Percentiles rank a stretch among this genome's conserved stretches.
Conservation (phyloP, 2,888 invertebrate genomes). For the Cephonodes hylas region DNA sequence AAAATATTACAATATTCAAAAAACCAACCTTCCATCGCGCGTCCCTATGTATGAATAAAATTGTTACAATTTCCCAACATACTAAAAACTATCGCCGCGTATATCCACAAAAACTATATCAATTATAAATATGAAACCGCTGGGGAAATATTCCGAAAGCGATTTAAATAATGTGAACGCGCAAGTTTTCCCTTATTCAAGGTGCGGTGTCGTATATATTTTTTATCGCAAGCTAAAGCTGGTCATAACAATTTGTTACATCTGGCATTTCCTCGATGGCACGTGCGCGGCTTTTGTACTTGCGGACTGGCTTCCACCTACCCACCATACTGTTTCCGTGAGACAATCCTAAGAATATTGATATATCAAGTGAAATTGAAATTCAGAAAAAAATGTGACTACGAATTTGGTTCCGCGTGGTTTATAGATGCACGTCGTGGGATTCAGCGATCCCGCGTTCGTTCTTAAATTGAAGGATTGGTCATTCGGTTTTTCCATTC, state of each 20-base stretch:
- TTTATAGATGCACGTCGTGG: too few relatives aligned
- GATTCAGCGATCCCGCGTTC: too few relatives aligned
- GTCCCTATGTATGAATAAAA: too few relatives aligned
- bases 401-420: too few relatives aligned
- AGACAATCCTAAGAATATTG: not conserved
- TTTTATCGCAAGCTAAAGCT: slow-evolving; percentile 24
- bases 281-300: slow-evolving; percentile 21
- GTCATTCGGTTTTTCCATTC: too few relatives aligned
- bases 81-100: too few relatives aligned
- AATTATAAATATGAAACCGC: not conserved
- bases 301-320: not conserved
- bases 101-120: too few relatives aligned
- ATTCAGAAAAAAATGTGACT: too few relatives aligned
- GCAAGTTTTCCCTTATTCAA: slow-evolving; percentile 3
- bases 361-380: not conserved
- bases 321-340: not conserved
- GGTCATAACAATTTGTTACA: slow-evolving; percentile 31
- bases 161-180: slow-evolving; percentile 3
- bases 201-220: slow-evolving; percentile 12
- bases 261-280: slow-evolving; percentile 22
- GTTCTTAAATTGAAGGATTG: too few relatives aligned
- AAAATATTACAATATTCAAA: too few relatives aligned
- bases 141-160: not conserved
- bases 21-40: too few relatives aligned
- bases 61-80: too few relatives aligned